Evolutionary conservation across 1,140 invertebrate genomes (phyloP).

Genomic region (Eumeta japonica): DNA sequence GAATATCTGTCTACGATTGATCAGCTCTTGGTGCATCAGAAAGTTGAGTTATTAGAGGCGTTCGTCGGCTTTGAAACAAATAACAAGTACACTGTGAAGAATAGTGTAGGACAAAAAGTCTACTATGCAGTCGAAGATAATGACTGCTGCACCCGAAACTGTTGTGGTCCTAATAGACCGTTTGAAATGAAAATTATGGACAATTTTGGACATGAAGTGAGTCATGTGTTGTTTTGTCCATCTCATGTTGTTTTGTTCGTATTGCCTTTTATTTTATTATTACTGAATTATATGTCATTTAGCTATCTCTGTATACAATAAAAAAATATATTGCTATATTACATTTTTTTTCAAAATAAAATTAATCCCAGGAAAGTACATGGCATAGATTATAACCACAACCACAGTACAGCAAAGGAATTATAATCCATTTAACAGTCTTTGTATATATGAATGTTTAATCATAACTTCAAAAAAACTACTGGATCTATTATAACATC

Average conservation of each 20-base stretch:
- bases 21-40: conserved; percentile 83
- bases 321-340: too few relatives aligned
- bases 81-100: conserved; percentile 84
- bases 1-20: conserved; percentile 92
- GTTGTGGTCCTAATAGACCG: conserved; percentile 72
- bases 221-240: neutral
- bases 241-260: conserved; percentile 1
- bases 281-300: too few relatives aligned
- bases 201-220: conserved; percentile 72
- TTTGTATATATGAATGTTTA: too few relatives aligned
- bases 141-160: conserved; percentile 75
- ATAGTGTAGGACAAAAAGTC: conserved; percentile 74
- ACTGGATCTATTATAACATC: too few relatives aligned
- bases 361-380: too few relatives aligned
- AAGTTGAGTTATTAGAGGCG: conserved; percentile 81
- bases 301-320: too few relatives aligned
- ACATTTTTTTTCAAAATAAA: too few relatives aligned
- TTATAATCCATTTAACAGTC: too few relatives aligned
- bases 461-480: too few relatives aligned
- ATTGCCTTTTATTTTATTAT: conserved; percentile 7
- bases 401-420: too few relatives aligned
- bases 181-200: conserved; percentile 88
- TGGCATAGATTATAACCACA: too few relatives aligned
- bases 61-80: conserved; percentile 87
- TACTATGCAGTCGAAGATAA: conserved; percentile 84